Conservation (phyloP, 2,888 invertebrate species). For the Stenichneumon culpator region DNA sequence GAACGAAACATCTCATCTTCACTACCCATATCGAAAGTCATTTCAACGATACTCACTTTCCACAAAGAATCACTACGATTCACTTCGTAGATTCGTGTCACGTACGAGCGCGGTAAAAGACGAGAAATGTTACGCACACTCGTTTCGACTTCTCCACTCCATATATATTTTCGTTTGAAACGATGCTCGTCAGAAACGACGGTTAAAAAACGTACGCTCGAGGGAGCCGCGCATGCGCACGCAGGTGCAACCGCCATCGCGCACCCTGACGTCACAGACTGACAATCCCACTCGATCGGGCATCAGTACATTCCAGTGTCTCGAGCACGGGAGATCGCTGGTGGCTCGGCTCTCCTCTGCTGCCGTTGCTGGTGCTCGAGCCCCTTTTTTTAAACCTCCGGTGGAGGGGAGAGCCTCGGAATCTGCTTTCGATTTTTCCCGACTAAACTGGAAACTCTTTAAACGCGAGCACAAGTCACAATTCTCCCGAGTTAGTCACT, state of each 20-base stretch:
- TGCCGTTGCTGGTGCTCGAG: conserved; percentile 45
- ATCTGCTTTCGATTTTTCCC: conserved; percentile 48
- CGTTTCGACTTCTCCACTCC: conserved; percentile 13
- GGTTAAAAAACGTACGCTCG: not conserved
- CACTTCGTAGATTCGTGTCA: conserved; percentile 52
- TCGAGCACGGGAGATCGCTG: conserved; percentile 52
- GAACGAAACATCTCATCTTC: conserved; percentile 2
- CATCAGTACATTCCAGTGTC: conserved; percentile 65
- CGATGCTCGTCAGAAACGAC: conserved; percentile 5
- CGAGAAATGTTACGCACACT: conserved; percentile 12
- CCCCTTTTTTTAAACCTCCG: conserved; percentile 14
- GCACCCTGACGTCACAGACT: conserved; percentile 62
- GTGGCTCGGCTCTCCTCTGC: not conserved
- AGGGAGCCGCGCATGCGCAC: conserved; percentile 43
- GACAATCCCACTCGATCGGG: conserved; percentile 55
- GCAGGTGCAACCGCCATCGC: conserved; percentile 62
- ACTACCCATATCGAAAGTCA: conserved; percentile 14
- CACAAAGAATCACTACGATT: conserved; percentile 20
- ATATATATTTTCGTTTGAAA: conserved; percentile 9
- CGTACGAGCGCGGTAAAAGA: conserved; percentile 35
- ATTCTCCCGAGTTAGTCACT: not conserved
- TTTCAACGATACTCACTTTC: conserved; percentile 50
- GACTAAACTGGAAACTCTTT: not conserved
- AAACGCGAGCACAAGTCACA: not conserved
- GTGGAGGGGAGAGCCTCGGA: conserved; percentile 24